Evolutionary conservation across 2,888 invertebrate species (phyloP), one percentile per base, ranked within the genome.

Genomic region (Stenotaenia linearis): DNA sequence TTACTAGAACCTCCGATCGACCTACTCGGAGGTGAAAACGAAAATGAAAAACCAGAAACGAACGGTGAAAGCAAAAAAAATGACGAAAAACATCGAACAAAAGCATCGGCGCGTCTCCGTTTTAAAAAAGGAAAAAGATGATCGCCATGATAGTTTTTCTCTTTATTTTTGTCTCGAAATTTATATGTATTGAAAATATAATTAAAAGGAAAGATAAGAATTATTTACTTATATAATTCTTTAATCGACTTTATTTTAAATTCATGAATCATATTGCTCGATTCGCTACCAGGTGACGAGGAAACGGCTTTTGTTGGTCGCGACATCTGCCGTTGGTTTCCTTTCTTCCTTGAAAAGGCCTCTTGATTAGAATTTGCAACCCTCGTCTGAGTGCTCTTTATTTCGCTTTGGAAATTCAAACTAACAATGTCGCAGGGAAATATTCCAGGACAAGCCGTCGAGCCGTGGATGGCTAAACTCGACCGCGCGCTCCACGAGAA

Each of bases 21-120:
- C 83, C 85, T 89, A 45, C 83, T 87, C 80, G 85, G 85, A 82
- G 85, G 83, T 83, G 40, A 45, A 18, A 23, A 21, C n/a, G 28
- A 69, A 40, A 37, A 76, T 37, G 83, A 83, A 28, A 80, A 82
- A 37, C 80, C 82, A 35, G 82, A 83, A 35, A 84, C 84, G 50
- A 84, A 83, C 37, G 84, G 84, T 69, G 82, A 82, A 81, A 87
- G 88, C 79, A 88, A 88, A 81, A 79, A 79, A 77, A 77, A 28
- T 7, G 85, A 80, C 78, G 81, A 79, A 80, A 79, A 9, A 82
- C 84, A 83, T 85, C 87, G 91, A 84, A 91, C 91, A 82, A 92
- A 92, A 87, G 92, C 92, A 4, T 92, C 92, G 86, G 92, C 92
- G 12, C 87, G 92, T 82, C 91, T 92, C 84, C 88, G 92, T 85